These are phyloP conservation scores for Cololabis saira DNA, from an alignment of 2,113 vertebrate species.

Conservation along the genomic window DNA sequence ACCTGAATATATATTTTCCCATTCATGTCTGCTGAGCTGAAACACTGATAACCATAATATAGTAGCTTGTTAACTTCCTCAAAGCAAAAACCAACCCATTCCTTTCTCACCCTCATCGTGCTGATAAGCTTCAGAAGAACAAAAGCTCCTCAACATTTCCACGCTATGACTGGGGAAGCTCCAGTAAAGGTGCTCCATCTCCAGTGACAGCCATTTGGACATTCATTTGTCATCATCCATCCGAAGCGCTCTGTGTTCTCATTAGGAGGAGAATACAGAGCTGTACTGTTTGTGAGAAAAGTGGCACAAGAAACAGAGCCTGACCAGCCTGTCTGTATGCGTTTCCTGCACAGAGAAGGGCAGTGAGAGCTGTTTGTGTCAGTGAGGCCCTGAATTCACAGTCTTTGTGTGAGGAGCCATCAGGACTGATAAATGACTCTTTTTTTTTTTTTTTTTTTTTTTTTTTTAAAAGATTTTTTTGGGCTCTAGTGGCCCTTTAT, in stretches of 20 bases:
- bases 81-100: neutral
- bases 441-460: too few relatives aligned
- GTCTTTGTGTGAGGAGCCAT: constrained; percentile 45
- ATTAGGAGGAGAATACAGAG: constrained; percentile 55
- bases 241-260: constrained; percentile 51
- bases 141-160: constrained; percentile 24
- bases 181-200: constrained; percentile 44
- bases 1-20: too few relatives aligned
- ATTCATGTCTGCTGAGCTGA: neutral
- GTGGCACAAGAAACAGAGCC: constrained; percentile 30
- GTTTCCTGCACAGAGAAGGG: constrained; percentile 32
- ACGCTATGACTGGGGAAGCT: constrained; percentile 15
- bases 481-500: too few relatives aligned
- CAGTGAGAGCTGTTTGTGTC: constrained; percentile 36
- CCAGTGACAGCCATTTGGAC: constrained; percentile 23
- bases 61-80: neutral
- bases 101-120: neutral
- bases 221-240: constrained; percentile 58
- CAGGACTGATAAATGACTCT: constrained; percentile 51
- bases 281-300: constrained; percentile 18
- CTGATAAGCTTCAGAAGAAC: neutral
- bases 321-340: constrained; percentile 13
- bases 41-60: neutral
- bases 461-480: too few relatives aligned
- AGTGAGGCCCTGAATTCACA: constrained; percentile 34